Base-by-base conservation (phyloP, 1,140 invertebrate species). In the Penaeus vannamei region DNA sequence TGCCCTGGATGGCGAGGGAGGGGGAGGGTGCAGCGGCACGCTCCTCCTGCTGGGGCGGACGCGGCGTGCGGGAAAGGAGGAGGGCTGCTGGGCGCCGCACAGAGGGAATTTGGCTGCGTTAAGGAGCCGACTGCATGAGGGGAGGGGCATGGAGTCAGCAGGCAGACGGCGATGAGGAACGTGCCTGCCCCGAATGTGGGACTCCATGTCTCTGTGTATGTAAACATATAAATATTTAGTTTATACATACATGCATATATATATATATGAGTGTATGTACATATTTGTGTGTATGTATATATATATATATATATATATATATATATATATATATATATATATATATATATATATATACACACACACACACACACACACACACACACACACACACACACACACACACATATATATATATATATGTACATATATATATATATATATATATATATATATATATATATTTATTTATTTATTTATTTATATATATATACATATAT, bases 251-350 rank as follows among this genome's bases (percentile, higher is more conserved):
- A 32, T 29, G 32, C 32, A 76, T 76, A 76, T 76, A 76, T 72
- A 76, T 76, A 29, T 76, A 76, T 76, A 76, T 76, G 32, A 32
- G 32, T 76, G 32, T 29, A 76, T 76, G 32, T 76, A 76, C 8
- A 76, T 76, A 29, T 76, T 32, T 76, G 32, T 76, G 32, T 76
- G 32, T 76, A 76, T 76, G 19, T 32, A 76, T 76, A 29, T 76
- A 20, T 32, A 76, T 1, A 76, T 26, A 10, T 76, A 5, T 26
- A 10, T 76, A 19, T 32, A 32, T 76, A 14, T 76, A 4, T 32
- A 32, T 12, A 32, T 26, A 10, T 76, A 5, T 26, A 10, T 19
- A 14, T 14, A 32, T 32, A 22, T 5, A 14, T 72, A 29, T 72
- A 29, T 26, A 20, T 72, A 22, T 36, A 29, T 26, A 72, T 72